phyloP scores from a whole-genome alignment of 2,888 invertebrate species.

The Brenthis ino region DNA sequence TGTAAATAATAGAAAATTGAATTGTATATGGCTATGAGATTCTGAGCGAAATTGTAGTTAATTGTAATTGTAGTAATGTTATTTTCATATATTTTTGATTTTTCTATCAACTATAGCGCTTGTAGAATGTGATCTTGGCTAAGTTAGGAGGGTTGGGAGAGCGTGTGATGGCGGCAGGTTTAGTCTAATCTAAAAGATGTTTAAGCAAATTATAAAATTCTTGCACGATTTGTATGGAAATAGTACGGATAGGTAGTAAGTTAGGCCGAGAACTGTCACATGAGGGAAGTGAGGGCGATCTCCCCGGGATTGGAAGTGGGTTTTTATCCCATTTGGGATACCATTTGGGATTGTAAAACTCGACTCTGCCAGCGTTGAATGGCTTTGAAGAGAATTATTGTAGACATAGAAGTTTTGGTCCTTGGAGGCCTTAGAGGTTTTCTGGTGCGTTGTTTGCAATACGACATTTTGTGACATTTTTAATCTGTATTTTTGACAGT shows the following conservation, averaged over 20 bases:
- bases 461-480: constrained; percentile 34
- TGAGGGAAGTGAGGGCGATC: neutral
- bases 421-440: constrained; percentile 24
- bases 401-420: constrained; percentile 27
- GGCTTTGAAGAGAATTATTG: constrained; percentile 18
- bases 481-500: constrained; percentile 37
- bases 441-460: constrained; percentile 34
- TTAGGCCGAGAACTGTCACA: no score
- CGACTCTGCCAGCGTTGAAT: constrained; percentile 18
- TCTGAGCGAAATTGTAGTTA: no score
- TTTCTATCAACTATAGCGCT: no score
- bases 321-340: neutral
- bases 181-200: no score
- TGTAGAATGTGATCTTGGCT: no score
- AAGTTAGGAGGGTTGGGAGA: no score
- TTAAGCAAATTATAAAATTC: constrained; percentile 5
- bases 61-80: no score
- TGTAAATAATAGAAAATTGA: no score
- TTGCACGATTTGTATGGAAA: constrained; percentile 5
- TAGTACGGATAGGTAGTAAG: neutral
- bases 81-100: no score
- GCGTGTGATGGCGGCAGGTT: no score
- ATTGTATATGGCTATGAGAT: no score
- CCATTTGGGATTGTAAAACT: constrained; percentile 6
- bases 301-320: constrained; percentile 1